Evolutionary conservation across 23 tunicate genomes (phyloP), one percentile per base, ranked within the genome.

Genomic region (Halocynthia roretzi): DNA sequence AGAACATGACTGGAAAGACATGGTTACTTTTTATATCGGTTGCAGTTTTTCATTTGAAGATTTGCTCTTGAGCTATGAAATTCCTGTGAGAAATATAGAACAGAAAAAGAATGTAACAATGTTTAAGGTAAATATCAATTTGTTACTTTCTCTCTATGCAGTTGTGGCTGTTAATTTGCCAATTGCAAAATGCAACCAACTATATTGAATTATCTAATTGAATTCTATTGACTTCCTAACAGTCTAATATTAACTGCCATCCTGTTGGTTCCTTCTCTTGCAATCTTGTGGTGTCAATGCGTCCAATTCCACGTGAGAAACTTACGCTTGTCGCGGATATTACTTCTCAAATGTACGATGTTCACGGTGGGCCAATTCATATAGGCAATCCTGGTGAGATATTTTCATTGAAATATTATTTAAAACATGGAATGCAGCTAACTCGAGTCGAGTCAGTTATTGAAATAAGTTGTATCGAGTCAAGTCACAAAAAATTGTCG

Each of bases 31-130:
- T 53, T 92, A 92, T 76, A 60, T 82, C 76, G 98, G 98, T 7
- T 92, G 98, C 75, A 92, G 98, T 75, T 92, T 86, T 79, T 92
- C 98, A n/a, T 92, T 92, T 67, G 78, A 78, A 61, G 61, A 68
- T 15, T 67, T 86, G 10, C 81, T 92, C 23, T n/a, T 92, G 18
- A 75, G 71, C 10, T 66, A 92, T 62, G 52, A 58, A 31, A 73
- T 74, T 86, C 68, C 19, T 73, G 52, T 67, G 77, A 18, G 80
- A 53, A 64, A 53, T 53, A 53, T 74, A 19, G 78, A 74, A 74
- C 78, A 74, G 56, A 74, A 74, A 11, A 74, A 52, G 22, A 84
- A 90, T 49, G 90, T 92, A 44, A 67, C 92, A 23, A 83, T 86
- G 87, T 92, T 63, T 61, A 57, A 54, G 64, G 78, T 74, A 10